phyloP scores from a whole-genome alignment of 2,113 vertebrate genomes.

The Macrotus californicus region DNA sequence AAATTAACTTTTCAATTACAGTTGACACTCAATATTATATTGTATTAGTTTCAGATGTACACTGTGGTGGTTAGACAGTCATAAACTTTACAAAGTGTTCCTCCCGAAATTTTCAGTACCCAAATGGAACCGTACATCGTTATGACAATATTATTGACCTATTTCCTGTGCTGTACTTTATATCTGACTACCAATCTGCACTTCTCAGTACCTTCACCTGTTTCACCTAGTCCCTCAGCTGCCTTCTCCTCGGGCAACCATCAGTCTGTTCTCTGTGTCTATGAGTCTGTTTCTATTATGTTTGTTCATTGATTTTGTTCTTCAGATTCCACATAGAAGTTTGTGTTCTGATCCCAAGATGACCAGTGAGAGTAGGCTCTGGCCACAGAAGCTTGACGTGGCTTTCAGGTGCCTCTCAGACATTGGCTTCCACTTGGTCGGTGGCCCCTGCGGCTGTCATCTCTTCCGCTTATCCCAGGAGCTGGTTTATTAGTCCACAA shows the following conservation, averaged over 20 bases:
- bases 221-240: background rate
- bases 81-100: background rate
- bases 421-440: background rate
- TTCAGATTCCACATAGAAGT: background rate
- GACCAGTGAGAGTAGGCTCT: background rate
- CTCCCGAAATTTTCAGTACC: background rate
- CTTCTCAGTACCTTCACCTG: background rate
- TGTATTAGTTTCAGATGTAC: background rate
- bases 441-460: background rate
- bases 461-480: background rate
- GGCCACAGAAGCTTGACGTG: background rate
- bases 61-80: background rate
- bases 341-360: background rate
- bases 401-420: background rate
- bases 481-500: background rate
- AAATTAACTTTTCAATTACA: background rate
- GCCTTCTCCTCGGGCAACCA: background rate
- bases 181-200: background rate
- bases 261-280: background rate
- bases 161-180: background rate
- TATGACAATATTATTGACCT: background rate
- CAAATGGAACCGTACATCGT: background rate
- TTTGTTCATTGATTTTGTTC: background rate
- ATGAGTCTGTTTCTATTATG: background rate
- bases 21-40: background rate